phyloP scores from a whole-genome alignment of 92 coral and sea anemone genomes.

The Heliopora coerulea region DNA sequence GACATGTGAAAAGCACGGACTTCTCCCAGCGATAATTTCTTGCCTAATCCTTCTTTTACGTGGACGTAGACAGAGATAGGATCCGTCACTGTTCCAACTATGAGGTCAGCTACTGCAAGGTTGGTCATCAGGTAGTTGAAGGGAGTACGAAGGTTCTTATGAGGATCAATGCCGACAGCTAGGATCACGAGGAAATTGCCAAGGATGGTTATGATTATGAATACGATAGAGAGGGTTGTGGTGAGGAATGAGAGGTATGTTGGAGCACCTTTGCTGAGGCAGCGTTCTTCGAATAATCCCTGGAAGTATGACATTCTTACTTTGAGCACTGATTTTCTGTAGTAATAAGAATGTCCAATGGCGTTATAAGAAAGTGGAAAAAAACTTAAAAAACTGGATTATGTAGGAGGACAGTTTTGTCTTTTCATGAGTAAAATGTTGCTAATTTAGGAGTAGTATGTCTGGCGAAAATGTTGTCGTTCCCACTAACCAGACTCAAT shows the following conservation, averaged over 20 bases:
- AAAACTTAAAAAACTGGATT: too few species aligned
- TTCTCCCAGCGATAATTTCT: slow-evolving; percentile 36
- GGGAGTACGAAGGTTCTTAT: slow-evolving; percentile 70
- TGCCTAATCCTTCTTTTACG: slow-evolving; percentile 57
- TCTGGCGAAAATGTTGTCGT: too few species aligned
- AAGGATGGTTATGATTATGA: slow-evolving; percentile 63
- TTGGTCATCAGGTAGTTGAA: slow-evolving; percentile 72
- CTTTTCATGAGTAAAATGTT: too few species aligned
- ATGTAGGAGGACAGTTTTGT: too few species aligned
- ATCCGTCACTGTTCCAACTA: slow-evolving; percentile 78
- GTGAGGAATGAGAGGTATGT: slow-evolving; percentile 70
- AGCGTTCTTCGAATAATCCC: slow-evolving; percentile 29
- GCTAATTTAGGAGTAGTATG: too few species aligned
- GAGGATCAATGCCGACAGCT: slow-evolving; percentile 78
- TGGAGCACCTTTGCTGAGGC: slow-evolving; percentile 49
- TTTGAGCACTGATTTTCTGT: neutral
- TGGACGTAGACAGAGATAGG: slow-evolving; percentile 66
- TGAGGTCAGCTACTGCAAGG: slow-evolving; percentile 72
- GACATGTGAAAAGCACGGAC: slow-evolving; percentile 57
- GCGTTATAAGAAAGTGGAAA: too few species aligned
- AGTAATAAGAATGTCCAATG: neutral
- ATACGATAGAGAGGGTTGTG: slow-evolving; percentile 55
- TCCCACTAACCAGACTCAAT: too few species aligned
- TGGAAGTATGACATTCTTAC: slow-evolving; percentile 33
- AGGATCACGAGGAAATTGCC: slow-evolving; percentile 78